Evolutionary conservation across 2,888 invertebrate species (phyloP).

Genomic region (Ichneumon xanthorius): DNA sequence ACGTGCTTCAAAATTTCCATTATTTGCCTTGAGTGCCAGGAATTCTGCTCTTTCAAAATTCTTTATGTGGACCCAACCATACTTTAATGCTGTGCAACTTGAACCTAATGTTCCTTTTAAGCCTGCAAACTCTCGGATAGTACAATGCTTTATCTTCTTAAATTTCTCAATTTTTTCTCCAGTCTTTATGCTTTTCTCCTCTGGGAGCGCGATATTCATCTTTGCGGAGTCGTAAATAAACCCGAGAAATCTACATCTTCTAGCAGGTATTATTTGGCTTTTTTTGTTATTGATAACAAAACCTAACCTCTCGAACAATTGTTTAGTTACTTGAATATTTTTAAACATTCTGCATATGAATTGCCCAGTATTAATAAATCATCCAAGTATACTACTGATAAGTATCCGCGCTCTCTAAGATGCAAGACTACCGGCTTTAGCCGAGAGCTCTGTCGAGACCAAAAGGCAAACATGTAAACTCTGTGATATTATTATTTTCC

Average conservation of each 20-base stretch:
- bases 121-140: constrained; percentile 55
- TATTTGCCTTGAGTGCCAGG: constrained; percentile 34
- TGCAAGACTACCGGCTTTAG: constrained; percentile 44
- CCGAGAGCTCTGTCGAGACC: constrained; percentile 27
- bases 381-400: constrained; percentile 56
- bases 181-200: constrained; percentile 38
- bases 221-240: constrained; percentile 4
- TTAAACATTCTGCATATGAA: constrained; percentile 35
- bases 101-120: constrained; percentile 49
- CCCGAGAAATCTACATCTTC: constrained; percentile 27
- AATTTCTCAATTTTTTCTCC: constrained; percentile 22
- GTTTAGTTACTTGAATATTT: constrained; percentile 27
- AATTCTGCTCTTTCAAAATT: constrained; percentile 51
- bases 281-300: constrained; percentile 60
- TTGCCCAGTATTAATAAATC: constrained; percentile 59
- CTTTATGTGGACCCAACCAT: constrained; percentile 23
- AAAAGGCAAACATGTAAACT: constrained; percentile 36
- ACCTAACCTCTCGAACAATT: constrained; percentile 54
- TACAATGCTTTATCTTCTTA: constrained; percentile 32
- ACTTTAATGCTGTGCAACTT: constrained; percentile 55
- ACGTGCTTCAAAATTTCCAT: constrained; percentile 40
- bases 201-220: constrained; percentile 49
- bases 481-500: too few species aligned
- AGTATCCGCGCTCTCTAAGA: constrained; percentile 36
- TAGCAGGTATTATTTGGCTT: constrained; percentile 41